A percentile compares a stretch with the other conserved stretches of the same genome.
These are phyloP conservation scores for Lycaena phlaeas DNA, from an alignment of 2,888 invertebrate genomes.

Conservation along the genomic window DNA sequence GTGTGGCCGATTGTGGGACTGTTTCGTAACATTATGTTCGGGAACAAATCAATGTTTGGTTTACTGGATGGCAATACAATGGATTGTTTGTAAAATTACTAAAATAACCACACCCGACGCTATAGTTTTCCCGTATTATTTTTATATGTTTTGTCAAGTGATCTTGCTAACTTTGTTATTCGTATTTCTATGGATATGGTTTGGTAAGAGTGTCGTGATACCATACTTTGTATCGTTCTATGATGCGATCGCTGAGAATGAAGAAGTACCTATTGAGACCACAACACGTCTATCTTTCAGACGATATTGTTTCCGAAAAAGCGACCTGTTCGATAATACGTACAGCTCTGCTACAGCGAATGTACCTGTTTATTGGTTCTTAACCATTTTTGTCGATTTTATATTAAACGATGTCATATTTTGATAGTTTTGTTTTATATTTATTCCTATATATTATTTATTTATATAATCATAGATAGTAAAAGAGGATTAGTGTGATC, in stretches of 20 bases:
- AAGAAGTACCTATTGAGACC: constrained; percentile 7
- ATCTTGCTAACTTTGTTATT: constrained; percentile 37
- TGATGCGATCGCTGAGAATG: constrained; percentile 21
- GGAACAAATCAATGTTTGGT: constrained; percentile 51
- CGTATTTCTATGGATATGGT: constrained; percentile 34
- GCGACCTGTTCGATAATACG: constrained; percentile 46
- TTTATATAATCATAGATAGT: too few relatives aligned
- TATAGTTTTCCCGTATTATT: constrained; percentile 53
- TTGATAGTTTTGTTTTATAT: constrained; percentile 13
- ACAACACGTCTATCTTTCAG: constrained; percentile 34
- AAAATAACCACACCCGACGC: constrained; percentile 43
- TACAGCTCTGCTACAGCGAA: constrained; percentile 15
- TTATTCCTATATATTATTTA: too few relatives aligned
- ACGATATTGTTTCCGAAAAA: constrained; percentile 54
- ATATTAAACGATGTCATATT: constrained; percentile 19
- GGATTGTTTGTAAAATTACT: constrained; percentile 51
- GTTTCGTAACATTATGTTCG: constrained; percentile 38
- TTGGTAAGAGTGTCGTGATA: constrained; percentile 36
- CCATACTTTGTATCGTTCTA: constrained; percentile 38
- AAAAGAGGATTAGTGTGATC: too few relatives aligned
- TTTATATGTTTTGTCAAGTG: constrained; percentile 55
- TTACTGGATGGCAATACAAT: constrained; percentile 54
- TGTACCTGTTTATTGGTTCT: constrained; percentile 11
- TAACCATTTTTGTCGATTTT: constrained; percentile 15
- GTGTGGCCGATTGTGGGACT: constrained; percentile 42